Percentiles rank a stretch among this genome's conserved stretches.
Conservation (phyloP, 2,113 vertebrate species). For the Catharus fuscescens region DNA sequence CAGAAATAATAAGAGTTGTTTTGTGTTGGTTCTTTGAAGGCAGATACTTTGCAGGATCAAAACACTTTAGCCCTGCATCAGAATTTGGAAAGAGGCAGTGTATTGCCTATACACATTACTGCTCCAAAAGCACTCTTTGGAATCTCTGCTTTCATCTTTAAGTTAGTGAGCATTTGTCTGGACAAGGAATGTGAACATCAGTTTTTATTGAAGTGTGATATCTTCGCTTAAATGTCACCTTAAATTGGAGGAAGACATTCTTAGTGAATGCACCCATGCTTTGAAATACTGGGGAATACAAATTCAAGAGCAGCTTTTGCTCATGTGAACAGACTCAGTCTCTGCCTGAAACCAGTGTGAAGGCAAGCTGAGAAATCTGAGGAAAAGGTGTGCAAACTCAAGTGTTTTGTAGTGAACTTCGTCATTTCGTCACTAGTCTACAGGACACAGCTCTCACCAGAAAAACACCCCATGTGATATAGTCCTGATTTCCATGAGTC, state of each 20-base stretch:
- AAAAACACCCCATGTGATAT: rapidly evolving
- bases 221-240: background rate
- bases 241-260: background rate
- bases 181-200: background rate
- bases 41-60: background rate
- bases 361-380: background rate
- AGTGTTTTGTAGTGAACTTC: background rate
- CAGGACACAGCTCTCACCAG: background rate
- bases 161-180: background rate
- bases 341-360: background rate
- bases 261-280: background rate
- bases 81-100: background rate
- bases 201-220: background rate
- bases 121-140: background rate
- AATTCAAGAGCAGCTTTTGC: background rate
- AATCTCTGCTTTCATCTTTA: background rate
- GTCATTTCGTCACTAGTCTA: background rate
- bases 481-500: background rate
- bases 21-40: background rate
- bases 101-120: background rate
- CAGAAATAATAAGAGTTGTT: background rate
- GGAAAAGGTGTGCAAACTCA: background rate
- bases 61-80: background rate
- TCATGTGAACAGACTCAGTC: background rate
- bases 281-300: background rate